Conservation (phyloP, 2,113 vertebrate species). For the Phalacrocorax pelagicus region DNA sequence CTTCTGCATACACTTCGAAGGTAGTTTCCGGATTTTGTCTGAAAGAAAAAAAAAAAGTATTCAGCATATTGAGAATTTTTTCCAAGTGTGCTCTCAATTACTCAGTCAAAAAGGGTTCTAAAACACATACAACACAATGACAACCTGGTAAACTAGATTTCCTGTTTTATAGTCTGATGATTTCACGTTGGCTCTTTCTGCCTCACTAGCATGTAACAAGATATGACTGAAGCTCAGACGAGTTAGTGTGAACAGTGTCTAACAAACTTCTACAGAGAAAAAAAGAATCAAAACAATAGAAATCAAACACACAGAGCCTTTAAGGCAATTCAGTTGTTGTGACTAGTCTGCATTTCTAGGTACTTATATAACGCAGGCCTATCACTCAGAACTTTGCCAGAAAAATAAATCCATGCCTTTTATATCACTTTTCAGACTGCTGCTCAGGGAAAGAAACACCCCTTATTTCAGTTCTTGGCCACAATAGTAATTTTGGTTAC, state of each 20-base stretch:
- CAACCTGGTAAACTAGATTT: background rate
- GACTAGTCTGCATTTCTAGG: background rate
- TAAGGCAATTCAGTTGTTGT: background rate
- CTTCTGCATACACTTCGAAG: constrained; percentile 94
- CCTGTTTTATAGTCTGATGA: background rate
- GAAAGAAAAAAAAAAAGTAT: constrained; percentile 46
- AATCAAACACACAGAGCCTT: background rate
- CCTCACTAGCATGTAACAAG: background rate
- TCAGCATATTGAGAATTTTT: background rate
- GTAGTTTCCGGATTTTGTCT: constrained; percentile 93
- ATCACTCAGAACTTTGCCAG: background rate
- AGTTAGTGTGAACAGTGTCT: background rate
- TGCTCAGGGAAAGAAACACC: background rate
- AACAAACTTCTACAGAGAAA: background rate
- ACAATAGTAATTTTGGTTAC: background rate
- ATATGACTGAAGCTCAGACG: background rate
- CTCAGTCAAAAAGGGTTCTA: background rate
- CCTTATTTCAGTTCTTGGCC: background rate
- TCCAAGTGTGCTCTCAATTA: background rate
- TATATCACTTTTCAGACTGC: background rate
- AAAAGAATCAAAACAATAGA: background rate
- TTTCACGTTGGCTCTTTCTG: background rate
- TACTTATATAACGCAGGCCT: background rate
- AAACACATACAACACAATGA: background rate
- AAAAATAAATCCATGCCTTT: background rate